phyloP scores from a whole-genome alignment of 2,113 vertebrate genomes.

The Grammomys surdaster region DNA sequence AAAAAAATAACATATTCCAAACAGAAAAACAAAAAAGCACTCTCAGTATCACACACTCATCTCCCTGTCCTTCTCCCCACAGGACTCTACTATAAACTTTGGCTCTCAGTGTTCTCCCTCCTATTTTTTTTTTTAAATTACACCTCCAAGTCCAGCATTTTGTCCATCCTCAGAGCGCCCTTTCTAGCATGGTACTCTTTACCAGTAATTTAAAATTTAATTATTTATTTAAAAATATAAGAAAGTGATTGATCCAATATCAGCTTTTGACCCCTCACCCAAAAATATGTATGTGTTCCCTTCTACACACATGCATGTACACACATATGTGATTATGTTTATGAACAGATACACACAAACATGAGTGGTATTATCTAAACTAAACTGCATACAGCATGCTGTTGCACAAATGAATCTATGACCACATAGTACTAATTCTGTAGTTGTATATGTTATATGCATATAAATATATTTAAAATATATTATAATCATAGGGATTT shows the following conservation, averaged over 20 bases:
- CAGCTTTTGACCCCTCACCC: background rate
- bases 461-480: no score
- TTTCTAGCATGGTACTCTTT: background rate
- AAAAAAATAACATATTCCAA: background rate
- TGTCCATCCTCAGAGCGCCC: background rate
- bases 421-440: background rate
- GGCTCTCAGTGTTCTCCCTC: background rate
- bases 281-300: no score
- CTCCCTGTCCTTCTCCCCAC: background rate
- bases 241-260: background rate
- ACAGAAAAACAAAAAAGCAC: accelerated
- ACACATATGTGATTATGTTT: background rate
- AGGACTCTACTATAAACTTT: background rate
- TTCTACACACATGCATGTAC: background rate
- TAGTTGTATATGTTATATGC: background rate
- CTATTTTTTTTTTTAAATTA: background rate
- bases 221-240: no score
- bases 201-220: background rate
- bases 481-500: background rate
- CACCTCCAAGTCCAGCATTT: accelerated
- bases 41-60: background rate
- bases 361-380: background rate
- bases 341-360: background rate
- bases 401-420: background rate
- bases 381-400: background rate